Evolutionary conservation across 2,888 invertebrate genomes (phyloP), one percentile per base, ranked within the genome.

Genomic region (Brachyptera risi): DNA sequence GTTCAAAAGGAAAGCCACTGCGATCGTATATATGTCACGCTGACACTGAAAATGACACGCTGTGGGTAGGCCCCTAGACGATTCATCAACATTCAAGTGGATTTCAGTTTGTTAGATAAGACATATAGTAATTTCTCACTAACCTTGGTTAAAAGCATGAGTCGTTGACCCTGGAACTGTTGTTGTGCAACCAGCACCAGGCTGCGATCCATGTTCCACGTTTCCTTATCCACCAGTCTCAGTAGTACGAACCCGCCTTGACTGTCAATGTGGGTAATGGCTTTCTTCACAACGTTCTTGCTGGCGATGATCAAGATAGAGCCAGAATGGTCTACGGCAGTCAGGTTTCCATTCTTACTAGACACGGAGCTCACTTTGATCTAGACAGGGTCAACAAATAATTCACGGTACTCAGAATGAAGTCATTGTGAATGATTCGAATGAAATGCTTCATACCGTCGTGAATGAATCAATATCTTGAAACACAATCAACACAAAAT

Each of bases 71-170:
- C 3, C 23, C 11, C 13, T 42, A 15, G 4, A 42, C 42, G 42
- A 42, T 42, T 17, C 21, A n/a, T n/a, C n/a, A n/a, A n/a, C n/a
- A n/a, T n/a, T n/a, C n/a, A n/a, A n/a, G n/a, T n/a, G n/a, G n/a
- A n/a, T n/a, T n/a, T n/a, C n/a, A n/a, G n/a, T n/a, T n/a, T n/a
- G n/a, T n/a, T n/a, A n/a, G n/a, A n/a, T n/a, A n/a, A n/a, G n/a
- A n/a, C n/a, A n/a, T n/a, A n/a, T n/a, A n/a, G n/a, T n/a, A n/a
- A n/a, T n/a, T n/a, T n/a, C n/a, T n/a, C n/a, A n/a, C n/a, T n/a
- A n/a, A 54, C 54, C 38, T 37, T 54, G 7, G 13, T 54, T 19
- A 54, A 11, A 9, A 54, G 37, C 7, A 37, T 21, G 37, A 54
- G 2, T 37, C 19, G n/a, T 19, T 54, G 54, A 5, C 54, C 54